Evolutionary conservation across 2,113 vertebrate genomes (phyloP).

Genomic region (Cryptotis parvus): DNA sequence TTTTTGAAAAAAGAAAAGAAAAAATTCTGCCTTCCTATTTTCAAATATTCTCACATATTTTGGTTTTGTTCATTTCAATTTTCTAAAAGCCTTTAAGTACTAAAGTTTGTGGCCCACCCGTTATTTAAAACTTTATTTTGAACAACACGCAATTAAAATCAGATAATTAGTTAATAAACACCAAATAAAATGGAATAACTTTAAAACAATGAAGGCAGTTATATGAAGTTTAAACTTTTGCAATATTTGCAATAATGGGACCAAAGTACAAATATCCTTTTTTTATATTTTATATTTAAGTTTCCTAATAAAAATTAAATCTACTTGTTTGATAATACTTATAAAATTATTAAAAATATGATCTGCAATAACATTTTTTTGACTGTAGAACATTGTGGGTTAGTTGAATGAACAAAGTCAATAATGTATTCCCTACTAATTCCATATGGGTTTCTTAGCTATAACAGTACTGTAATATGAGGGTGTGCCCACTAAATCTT

Average conservation of each 20-base stretch:
- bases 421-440: neutral
- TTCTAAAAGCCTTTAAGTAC: slow-evolving; percentile 13
- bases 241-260: neutral
- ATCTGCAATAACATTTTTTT: too few relatives aligned
- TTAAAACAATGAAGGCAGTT: neutral
- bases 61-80: neutral
- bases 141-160: neutral
- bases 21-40: neutral
- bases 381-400: neutral
- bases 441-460: neutral
- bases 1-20: too few relatives aligned
- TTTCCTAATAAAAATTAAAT: neutral
- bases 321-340: neutral
- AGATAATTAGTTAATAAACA: slow-evolving; percentile 14
- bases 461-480: neutral
- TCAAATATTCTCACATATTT: neutral
- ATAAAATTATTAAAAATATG: neutral
- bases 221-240: neutral
- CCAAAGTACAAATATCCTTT: neutral
- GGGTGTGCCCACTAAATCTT: neutral
- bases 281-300: neutral
- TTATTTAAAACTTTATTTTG: neutral
- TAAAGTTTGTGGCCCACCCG: neutral
- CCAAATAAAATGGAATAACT: neutral
- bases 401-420: neutral